Evolutionary conservation across 1,140 invertebrate genomes (phyloP).

Genomic region (Calosoma granatense): DNA sequence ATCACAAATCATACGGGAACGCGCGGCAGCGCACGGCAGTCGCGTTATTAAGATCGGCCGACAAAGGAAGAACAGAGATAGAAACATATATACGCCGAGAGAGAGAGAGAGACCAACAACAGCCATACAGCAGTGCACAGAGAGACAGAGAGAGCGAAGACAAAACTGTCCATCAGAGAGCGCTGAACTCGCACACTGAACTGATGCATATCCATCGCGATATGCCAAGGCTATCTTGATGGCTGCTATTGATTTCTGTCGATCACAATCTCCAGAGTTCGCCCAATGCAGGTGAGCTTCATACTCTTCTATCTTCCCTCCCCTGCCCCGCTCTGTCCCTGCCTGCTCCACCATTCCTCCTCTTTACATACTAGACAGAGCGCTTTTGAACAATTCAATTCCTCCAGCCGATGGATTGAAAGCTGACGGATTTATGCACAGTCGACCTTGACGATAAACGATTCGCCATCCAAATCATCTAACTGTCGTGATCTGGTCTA

Average conservation of each 20-base stretch:
- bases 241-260: conserved; percentile 7
- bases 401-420: background rate
- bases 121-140: background rate
- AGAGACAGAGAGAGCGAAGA: background rate
- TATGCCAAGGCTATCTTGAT: conserved; percentile 1
- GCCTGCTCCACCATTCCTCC: too few species aligned
- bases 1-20: conserved; percentile 1
- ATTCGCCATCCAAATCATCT: background rate
- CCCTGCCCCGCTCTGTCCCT: too few species aligned
- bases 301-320: background rate
- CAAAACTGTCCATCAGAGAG: background rate
- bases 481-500: too few species aligned
- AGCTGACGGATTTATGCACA: conserved; percentile 1
- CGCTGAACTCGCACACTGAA: background rate
- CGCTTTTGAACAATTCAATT: conserved; percentile 5
- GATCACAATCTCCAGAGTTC: background rate
- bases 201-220: conserved; percentile 1
- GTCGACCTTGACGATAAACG: background rate
- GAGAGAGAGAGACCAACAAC: background rate
- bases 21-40: background rate
- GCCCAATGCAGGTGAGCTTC: background rate
- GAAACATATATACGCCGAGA: background rate
- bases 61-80: background rate
- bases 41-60: conserved; percentile 1
- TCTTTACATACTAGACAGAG: background rate